Evolutionary conservation across 2,797 vertebrate genomes (phyloP).

Genomic region (Periparus ater): DNA sequence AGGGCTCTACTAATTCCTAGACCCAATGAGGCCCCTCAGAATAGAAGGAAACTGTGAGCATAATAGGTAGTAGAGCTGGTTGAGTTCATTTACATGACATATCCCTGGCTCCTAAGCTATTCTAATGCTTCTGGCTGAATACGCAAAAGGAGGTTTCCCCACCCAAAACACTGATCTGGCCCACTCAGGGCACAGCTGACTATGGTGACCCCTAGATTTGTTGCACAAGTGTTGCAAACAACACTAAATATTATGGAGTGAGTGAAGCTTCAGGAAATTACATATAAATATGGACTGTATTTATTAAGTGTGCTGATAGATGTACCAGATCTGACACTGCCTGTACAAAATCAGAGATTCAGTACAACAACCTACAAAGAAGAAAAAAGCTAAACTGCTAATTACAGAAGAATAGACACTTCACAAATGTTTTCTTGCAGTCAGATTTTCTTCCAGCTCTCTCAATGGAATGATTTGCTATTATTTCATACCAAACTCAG

Average conservation of each 20-base stretch:
- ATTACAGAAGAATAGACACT: background rate
- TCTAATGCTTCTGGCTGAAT: background rate
- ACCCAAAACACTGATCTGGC: slow-evolving; percentile 6
- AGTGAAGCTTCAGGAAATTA: background rate
- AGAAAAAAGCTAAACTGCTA: background rate
- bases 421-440: background rate
- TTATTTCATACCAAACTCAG: background rate
- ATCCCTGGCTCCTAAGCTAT: slow-evolving; percentile 6
- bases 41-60: slow-evolving; percentile 24
- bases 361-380: background rate
- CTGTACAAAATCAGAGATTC: background rate
- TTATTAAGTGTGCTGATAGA: background rate
- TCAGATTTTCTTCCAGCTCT: background rate
- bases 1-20: slow-evolving; percentile 58
- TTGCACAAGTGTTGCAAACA: background rate
- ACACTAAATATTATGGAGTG: background rate
- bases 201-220: background rate
- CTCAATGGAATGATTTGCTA: background rate
- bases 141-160: background rate
- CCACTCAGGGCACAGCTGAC: background rate
- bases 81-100: slow-evolving; percentile 51
- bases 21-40: slow-evolving; percentile 26
- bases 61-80: slow-evolving; percentile 41
- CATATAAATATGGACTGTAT: background rate
- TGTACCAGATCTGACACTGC: background rate